phyloP scores from a whole-genome alignment of 2,888 invertebrate genomes.

The Latrodectus elegans region DNA sequence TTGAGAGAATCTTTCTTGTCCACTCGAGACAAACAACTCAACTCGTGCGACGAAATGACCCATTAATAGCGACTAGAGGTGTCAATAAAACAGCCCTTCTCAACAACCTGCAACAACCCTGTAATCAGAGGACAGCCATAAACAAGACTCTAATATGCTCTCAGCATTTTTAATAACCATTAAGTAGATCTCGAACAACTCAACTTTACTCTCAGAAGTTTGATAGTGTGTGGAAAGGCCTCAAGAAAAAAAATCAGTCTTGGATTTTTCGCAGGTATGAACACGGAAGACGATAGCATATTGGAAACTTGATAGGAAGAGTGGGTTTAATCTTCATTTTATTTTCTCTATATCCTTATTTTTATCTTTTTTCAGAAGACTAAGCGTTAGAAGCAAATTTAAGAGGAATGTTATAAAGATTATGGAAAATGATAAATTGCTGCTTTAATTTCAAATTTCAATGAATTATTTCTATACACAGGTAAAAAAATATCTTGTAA shows the following conservation, averaged over 20 bases:
- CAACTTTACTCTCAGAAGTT: neutral
- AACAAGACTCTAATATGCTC: constrained; percentile 8
- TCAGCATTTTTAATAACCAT: constrained; percentile 16
- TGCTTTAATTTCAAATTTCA: too few species aligned
- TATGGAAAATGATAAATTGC: too few species aligned
- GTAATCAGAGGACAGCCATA: neutral
- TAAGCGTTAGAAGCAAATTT: too few species aligned
- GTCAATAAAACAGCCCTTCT: neutral
- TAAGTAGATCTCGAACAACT: constrained; percentile 2
- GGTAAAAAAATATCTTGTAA: too few species aligned
- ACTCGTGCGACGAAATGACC: neutral
- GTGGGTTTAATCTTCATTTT: neutral
- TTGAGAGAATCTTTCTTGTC: too few species aligned
- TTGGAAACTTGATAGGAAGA: neutral
- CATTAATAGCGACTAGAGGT: neutral
- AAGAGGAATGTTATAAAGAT: too few species aligned
- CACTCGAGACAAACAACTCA: too few species aligned
- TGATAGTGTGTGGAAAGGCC: neutral
- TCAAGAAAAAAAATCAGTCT: neutral
- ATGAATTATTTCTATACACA: too few species aligned
- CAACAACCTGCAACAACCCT: neutral
- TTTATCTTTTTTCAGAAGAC: too few species aligned
- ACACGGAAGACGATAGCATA: neutral
- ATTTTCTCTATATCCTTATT: too few species aligned
- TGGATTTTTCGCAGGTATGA: neutral